A percentile compares a stretch with the other conserved stretches of the same genome.
phyloP scores from a whole-genome alignment of 2,113 vertebrate species.

The Microcebus griseorufus region DNA sequence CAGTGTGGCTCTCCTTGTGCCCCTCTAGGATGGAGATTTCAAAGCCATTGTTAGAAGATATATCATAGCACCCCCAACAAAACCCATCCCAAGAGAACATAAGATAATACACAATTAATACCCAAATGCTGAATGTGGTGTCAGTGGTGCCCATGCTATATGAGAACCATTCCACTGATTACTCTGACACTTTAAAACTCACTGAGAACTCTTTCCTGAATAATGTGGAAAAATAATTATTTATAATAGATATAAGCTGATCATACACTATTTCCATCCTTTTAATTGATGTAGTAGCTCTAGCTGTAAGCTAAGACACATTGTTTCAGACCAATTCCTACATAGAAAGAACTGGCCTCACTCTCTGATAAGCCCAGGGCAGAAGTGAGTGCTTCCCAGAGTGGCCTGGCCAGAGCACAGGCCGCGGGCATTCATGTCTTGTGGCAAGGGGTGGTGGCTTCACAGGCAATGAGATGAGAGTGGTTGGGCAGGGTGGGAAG shows the following conservation, averaged over 20 bases:
- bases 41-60: neutral
- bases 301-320: neutral
- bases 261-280: neutral
- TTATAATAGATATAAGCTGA: neutral
- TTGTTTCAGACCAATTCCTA: no score
- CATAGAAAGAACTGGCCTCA: neutral
- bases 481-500: neutral
- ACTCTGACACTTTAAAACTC: neutral
- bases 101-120: neutral
- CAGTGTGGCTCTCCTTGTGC: fast-evolving
- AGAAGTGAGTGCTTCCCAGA: fast-evolving
- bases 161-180: neutral
- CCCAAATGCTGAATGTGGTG: neutral
- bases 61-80: neutral
- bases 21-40: neutral
- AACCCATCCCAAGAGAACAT: neutral
- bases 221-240: neutral
- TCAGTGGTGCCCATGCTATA: fast-evolving
- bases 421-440: fast-evolving
- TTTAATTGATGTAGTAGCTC: neutral
- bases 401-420: neutral
- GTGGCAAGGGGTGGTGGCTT: neutral
- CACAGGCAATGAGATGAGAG: neutral
- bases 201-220: neutral
- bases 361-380: no score